Percentiles rank a stretch among this genome's conserved stretches.
Evolutionary conservation across 2,797 vertebrate genomes (phyloP).

Genomic region (Falco cherrug): DNA sequence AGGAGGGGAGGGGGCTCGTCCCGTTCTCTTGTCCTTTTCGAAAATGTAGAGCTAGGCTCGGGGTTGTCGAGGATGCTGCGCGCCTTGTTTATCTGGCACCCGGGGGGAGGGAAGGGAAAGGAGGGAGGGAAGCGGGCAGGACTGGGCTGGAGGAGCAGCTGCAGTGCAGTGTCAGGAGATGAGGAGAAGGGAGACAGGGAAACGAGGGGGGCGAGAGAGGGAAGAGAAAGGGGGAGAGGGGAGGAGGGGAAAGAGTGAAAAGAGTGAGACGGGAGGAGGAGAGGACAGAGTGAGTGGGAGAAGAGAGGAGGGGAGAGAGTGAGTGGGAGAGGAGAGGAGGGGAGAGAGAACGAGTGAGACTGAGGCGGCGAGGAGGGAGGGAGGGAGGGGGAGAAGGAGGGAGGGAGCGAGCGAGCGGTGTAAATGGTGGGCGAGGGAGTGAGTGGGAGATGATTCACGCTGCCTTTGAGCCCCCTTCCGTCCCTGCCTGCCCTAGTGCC

Average conservation of each 20-base stretch:
- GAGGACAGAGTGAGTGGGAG: constrained; percentile 47
- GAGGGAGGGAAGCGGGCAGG: constrained; percentile 52
- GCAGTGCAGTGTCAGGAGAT: constrained; percentile 77
- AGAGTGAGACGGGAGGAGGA: constrained; percentile 58
- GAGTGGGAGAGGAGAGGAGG: constrained; percentile 20
- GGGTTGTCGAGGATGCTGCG: constrained; percentile 44
- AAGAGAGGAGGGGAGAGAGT: constrained; percentile 26
- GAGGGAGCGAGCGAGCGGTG: constrained; percentile 40
- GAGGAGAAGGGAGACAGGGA: constrained; percentile 64
- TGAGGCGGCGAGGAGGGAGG: neutral
- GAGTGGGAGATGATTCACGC: constrained; percentile 59
- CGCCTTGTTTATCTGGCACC: constrained; percentile 46
- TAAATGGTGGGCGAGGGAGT: constrained; percentile 44
- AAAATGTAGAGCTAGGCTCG: constrained; percentile 17
- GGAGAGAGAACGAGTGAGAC: constrained; percentile 25
- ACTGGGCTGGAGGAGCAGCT: constrained; percentile 72
- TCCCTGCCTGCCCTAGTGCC: constrained; percentile 48
- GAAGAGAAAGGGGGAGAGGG: constrained; percentile 56
- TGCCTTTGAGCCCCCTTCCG: constrained; percentile 47
- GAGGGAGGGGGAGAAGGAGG: neutral
- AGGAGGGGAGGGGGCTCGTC: constrained; percentile 53
- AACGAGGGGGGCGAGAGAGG: constrained; percentile 35
- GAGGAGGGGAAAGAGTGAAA: constrained; percentile 44
- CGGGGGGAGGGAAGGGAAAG: constrained; percentile 36
- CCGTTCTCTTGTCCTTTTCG: constrained; percentile 51